Base-by-base conservation (phyloP, 1,140 invertebrate genomes). In the Portunus trituberculatus region DNA sequence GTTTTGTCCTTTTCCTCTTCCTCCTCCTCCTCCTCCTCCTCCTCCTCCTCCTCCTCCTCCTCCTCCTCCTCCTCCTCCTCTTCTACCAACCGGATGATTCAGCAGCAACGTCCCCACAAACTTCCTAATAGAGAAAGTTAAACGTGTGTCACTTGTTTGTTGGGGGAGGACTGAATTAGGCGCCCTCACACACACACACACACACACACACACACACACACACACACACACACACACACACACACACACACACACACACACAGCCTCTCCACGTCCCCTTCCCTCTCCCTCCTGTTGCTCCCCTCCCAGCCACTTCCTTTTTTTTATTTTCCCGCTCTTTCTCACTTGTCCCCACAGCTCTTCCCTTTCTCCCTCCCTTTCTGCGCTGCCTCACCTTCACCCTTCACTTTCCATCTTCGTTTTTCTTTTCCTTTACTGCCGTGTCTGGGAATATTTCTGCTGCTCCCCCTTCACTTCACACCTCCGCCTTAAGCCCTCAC, bases 61-160 rank as follows among this genome's bases (percentile, higher is more conserved):
- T n/a, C 16, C 20, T 76, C 16, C 67, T n/a, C 16, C 20, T 76
- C 16, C 67, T 76, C 67, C 25, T 20, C 20, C 67, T 76, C 67
- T n/a, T 20, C 25, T 20, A 20, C n/a, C 67, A 25, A 20, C 67
- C 52, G 52, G 52, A 59, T 59, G 52, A 59, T 14, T 59, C 52
- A 59, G 52, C 52, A 59, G 16, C 52, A 59, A 12, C 52, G 52
- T 59, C 52, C 0, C 52, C 67, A 76, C 67, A 76, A 76, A 76
- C 67, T 76, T 76, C 67, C 20, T 76, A n/a, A 76, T 76, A 76
- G 67, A 76, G 67, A 76, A 76, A 76, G 67, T 76, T 76, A n/a
- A 76, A n/a, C 67, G 16, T 76, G 67, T 76, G 67, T 25, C 67
- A n/a, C 67, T 76, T 76, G 67, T 76, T 76, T 76, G 67, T n/a